Evolutionary conservation across 2,888 invertebrate genomes (phyloP).

Genomic region (Steinernema scapterisci): DNA sequence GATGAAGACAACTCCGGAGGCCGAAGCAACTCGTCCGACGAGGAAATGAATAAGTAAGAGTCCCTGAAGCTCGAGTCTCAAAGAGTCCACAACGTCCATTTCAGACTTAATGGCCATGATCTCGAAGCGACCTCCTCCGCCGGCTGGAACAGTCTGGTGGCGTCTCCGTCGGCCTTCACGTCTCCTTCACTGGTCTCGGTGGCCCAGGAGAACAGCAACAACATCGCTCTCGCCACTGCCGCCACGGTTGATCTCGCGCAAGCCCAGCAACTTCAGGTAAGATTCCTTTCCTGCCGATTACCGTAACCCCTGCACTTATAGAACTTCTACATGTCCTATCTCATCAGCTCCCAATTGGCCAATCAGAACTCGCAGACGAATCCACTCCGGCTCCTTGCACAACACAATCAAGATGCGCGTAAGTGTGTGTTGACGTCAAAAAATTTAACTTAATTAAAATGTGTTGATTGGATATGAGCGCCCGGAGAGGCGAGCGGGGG

Average conservation of each 20-base stretch:
- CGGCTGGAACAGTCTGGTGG: constrained; percentile 6
- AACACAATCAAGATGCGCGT: constrained; percentile 26
- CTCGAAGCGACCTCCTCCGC: constrained; percentile 17
- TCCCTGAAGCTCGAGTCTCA: too few species aligned
- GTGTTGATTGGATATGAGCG: constrained; percentile 20
- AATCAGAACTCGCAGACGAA: constrained; percentile 30
- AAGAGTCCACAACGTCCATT: background rate
- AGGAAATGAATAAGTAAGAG: constrained; percentile 11
- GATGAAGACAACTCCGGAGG: constrained; percentile 12
- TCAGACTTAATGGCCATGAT: constrained; percentile 12
- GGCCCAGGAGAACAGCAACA: constrained; percentile 6
- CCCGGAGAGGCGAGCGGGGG: too few species aligned
- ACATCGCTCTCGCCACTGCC: background rate
- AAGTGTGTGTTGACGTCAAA: constrained; percentile 18
- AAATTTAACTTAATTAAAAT: constrained; percentile 31
- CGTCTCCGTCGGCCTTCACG: background rate
- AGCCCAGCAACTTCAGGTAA: constrained; percentile 23
- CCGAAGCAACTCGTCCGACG: constrained; percentile 10
- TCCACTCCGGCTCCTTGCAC: constrained; percentile 24
- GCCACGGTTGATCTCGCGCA: constrained; percentile 16
- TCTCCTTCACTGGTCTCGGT: background rate
- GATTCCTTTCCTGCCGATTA: background rate
- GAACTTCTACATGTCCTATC: constrained; percentile 29
- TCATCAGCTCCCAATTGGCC: constrained; percentile 26
- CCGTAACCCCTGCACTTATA: constrained; percentile 9